Base-by-base conservation (phyloP, 1,140 invertebrate species). In the Atta texana region DNA sequence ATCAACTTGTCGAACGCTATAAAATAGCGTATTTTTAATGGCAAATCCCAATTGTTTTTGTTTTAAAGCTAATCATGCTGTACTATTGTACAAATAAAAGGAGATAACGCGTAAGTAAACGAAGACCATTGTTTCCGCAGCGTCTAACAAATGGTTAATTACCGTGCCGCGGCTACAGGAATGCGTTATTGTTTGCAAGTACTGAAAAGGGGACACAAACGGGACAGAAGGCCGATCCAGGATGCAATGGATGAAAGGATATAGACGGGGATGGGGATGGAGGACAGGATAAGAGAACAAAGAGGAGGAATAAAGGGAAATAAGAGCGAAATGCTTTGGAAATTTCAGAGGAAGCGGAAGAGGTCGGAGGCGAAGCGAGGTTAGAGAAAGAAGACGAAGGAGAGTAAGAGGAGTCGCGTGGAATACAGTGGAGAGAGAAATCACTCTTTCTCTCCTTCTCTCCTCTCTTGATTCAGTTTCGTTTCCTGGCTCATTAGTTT, bases 151-250 rank as follows among this genome's bases (percentile, higher is more conserved):
- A 75, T 61, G 39, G 81, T 72, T 84, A 84, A 84, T 84, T 84
- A 84, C 55, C 81, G 55, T 16, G 6, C 69, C 39, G 18, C 69
- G 21, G 24, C 49, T 21, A 57, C 49, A 72, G 49, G 55, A 74
- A 84, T 74, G 69, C 81, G 81, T 84, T 84, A 84, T 84, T 84
- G 81, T 84, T 84, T 57, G 69, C 69, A 49, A 84, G 81, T 78
- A 61, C 81, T 61, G 69, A 74, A 84, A 84, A 74, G 81, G 55
- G 81, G 55, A 57, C 59, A 24, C 55, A 31, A 49, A 71, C 39
- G 39, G 16, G 34, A 74, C 51, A 59, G 80, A 81, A 24, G 34
- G 66, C 69, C 39, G 69, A 74, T 84, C 10, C 68, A 39, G 80
- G 64, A 69, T 80, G 68, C 28, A 44, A 21, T 16, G 39, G 57